A percentile compares a stretch with the other conserved stretches of the same genome.
Conservation (phyloP, 2,797 vertebrate genomes). For the Etheostoma nigrum region DNA sequence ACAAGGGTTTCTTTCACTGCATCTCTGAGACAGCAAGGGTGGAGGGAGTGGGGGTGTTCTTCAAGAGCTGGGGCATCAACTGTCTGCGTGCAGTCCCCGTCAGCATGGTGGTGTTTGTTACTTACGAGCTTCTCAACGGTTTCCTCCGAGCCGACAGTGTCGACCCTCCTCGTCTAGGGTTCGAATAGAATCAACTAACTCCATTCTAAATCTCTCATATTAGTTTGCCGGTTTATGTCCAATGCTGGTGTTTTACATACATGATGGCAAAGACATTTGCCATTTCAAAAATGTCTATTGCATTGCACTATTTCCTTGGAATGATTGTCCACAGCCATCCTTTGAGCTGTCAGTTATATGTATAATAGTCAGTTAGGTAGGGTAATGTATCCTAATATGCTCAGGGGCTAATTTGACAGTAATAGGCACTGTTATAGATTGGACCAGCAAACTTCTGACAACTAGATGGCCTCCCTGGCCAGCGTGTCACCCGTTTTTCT, state of each 20-base stretch:
- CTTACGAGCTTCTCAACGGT: slow-evolving; percentile 87
- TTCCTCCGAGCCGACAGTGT: slow-evolving; percentile 54
- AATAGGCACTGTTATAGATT: background rate
- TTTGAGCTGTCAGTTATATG: slow-evolving; percentile 17
- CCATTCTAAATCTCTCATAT: background rate
- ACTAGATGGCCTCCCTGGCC: slow-evolving; percentile 61
- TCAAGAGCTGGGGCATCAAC: slow-evolving; percentile 91
- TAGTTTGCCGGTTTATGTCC: background rate
- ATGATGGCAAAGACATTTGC: background rate
- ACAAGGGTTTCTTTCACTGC: slow-evolving; percentile 90
- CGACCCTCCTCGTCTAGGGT: slow-evolving; percentile 32
- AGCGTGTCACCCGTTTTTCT: slow-evolving; percentile 9
- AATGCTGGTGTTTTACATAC: background rate
- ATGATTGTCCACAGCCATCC: background rate
- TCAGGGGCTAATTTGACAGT: slow-evolving; percentile 8
- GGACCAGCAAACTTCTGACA: slow-evolving; percentile 18
- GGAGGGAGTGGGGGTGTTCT: slow-evolving; percentile 89
- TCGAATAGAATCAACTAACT: slow-evolving; percentile 44
- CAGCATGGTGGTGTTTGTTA: slow-evolving; percentile 92
- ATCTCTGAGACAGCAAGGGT: slow-evolving; percentile 82
- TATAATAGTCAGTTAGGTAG: background rate
- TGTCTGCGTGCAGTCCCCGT: slow-evolving; percentile 92
- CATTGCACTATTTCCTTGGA: slow-evolving; percentile 5
- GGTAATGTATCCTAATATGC: background rate
- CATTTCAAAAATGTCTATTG: background rate